Percentiles rank a stretch among this genome's conserved stretches.
Conservation (phyloP, 2,888 invertebrate species). For the Miltochrista miniata region DNA sequence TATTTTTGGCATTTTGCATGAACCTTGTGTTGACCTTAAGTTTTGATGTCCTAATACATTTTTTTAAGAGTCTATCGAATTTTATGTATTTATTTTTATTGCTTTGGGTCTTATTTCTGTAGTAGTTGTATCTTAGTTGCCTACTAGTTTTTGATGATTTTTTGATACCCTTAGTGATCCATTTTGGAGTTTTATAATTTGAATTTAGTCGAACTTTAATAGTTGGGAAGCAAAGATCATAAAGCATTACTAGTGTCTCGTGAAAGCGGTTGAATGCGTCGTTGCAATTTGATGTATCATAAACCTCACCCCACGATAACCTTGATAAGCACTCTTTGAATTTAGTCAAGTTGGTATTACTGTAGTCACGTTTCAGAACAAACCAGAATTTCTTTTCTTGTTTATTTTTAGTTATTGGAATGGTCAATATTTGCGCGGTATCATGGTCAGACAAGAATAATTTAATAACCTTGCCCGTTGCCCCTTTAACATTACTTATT, state of each 20-base stretch:
- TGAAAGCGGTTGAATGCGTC: conserved; percentile 2
- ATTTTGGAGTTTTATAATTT: neutral
- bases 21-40: too few species aligned
- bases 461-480: neutral
- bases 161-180: conserved; percentile 7
- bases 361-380: neutral
- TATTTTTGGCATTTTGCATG: too few species aligned
- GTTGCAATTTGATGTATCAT: neutral
- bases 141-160: too few species aligned
- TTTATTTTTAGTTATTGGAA: neutral
- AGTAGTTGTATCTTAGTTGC: conserved; percentile 1
- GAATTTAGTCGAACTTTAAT: conserved; percentile 1
- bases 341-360: neutral
- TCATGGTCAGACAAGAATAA: conserved; percentile 6
- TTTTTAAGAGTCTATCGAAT: conserved; percentile 1
- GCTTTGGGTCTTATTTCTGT: neutral
- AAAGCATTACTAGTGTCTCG: neutral
- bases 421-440: conserved; percentile 1
- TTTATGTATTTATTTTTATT: neutral
- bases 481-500: conserved; percentile 1
- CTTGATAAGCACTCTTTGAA: neutral
- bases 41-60: neutral
- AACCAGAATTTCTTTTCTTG: neutral
- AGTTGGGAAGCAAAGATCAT: conserved; percentile 3
- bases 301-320: neutral